These are phyloP conservation scores for Fregata magnificens DNA, from an alignment of 2,113 vertebrate genomes.

Conservation along the genomic window DNA sequence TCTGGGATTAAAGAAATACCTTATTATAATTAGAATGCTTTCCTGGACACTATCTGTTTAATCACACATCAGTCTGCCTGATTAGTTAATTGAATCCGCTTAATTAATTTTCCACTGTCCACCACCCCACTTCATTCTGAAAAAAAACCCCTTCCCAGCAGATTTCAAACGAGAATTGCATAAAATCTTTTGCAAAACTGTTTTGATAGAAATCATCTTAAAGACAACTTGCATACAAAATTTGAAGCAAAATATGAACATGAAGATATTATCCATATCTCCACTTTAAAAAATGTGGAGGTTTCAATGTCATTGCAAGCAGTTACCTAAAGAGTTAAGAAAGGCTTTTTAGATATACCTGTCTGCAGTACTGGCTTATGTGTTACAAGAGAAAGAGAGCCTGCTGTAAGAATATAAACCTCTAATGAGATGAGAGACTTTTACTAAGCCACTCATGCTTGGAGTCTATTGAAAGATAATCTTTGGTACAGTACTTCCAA, in stretches of 20 bases:
- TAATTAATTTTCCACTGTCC: slow-evolving; percentile 10
- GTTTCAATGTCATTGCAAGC: not conserved
- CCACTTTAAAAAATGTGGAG: not conserved
- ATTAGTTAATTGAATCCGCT: not conserved
- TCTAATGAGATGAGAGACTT: slow-evolving; percentile 37
- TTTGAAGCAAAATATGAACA: not conserved
- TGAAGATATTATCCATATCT: not conserved
- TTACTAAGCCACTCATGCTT: slow-evolving; percentile 14
- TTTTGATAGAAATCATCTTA: not conserved
- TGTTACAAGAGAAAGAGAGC: not conserved
- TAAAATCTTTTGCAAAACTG: not conserved
- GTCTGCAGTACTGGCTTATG: not conserved
- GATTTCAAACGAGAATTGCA: not conserved
- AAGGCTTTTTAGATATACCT: not conserved
- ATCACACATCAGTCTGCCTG: not conserved
- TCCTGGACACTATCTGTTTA: not conserved
- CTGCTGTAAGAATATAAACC: slow-evolving; percentile 14
- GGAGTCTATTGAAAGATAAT: slow-evolving; percentile 36
- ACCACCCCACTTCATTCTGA: not conserved
- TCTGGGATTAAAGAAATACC: not conserved
- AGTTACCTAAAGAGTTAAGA: not conserved
- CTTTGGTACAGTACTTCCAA: slow-evolving; percentile 31
- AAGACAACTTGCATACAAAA: not conserved
- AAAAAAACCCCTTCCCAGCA: not conserved
- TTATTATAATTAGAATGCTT: not conserved